These are phyloP conservation scores for Andrena chrysosceles DNA, from an alignment of 2,888 invertebrate species.

Conservation along the genomic window DNA sequence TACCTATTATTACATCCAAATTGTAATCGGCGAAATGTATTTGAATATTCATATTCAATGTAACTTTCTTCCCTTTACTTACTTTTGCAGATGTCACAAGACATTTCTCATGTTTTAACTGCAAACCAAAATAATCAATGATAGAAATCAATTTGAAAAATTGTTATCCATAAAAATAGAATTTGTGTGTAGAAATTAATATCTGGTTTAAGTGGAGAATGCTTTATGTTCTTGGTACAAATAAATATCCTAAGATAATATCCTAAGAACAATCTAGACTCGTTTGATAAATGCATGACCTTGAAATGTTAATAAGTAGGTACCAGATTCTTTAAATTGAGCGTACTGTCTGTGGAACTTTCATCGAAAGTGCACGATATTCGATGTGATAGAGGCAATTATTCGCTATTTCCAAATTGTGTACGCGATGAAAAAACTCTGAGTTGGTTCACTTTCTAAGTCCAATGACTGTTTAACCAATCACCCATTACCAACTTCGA, in stretches of 20 bases:
- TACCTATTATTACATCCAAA: no score
- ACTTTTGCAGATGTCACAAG: no score
- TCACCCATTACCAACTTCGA: conserved; percentile 61
- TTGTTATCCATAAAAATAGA: no score
- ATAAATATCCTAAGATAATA: neutral
- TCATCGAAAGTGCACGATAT: neutral
- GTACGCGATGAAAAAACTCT: conserved; percentile 45
- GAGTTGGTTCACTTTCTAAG: conserved; percentile 66
- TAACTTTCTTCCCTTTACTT: no score
- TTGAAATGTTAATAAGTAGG: neutral
- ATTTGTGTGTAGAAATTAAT: no score
- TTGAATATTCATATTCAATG: no score
- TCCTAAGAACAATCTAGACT: neutral
- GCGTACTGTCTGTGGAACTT: neutral
- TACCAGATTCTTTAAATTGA: neutral
- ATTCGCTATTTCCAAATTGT: conserved; percentile 63
- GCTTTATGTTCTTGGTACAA: no score
- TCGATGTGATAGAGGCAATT: conserved; percentile 28
- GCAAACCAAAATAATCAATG: no score
- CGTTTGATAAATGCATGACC: neutral
- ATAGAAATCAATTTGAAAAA: no score
- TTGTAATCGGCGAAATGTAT: no score
- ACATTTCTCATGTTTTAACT: no score
- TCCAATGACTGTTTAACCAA: conserved; percentile 68
- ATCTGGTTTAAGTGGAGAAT: no score